Evolutionary conservation across 2,113 vertebrate genomes (phyloP).

Genomic region (Anser cygnoides): DNA sequence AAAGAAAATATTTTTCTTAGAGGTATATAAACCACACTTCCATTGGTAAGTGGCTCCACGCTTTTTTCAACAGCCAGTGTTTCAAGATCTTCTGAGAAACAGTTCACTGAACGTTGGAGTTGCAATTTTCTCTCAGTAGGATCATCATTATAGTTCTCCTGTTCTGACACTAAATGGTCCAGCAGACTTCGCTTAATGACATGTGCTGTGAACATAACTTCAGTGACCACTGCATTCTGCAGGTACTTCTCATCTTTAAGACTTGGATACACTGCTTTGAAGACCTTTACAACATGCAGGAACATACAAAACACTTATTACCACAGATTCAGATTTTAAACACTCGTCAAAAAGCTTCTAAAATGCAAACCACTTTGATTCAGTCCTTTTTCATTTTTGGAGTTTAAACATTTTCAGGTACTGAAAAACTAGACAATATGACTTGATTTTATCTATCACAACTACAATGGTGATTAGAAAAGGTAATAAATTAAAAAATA

Average conservation of each 20-base stretch:
- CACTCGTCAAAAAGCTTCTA: background rate
- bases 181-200: conserved; percentile 72
- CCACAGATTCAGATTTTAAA: background rate
- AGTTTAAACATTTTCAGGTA: background rate
- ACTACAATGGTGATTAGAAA: background rate
- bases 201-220: conserved; percentile 80
- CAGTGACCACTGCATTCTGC: conserved; percentile 76
- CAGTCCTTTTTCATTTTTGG: background rate
- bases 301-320: background rate
- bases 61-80: conserved; percentile 4
- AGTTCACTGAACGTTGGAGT: background rate
- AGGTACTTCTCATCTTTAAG: conserved; percentile 87
- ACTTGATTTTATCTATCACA: background rate
- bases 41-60: conserved; percentile 59
- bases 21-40: conserved; percentile 78
- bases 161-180: background rate
- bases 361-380: background rate
- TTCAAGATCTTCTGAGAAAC: background rate
- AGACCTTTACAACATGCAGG: conserved; percentile 77
- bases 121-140: background rate
- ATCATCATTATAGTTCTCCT: background rate
- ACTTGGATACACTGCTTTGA: conserved; percentile 88
- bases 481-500: background rate
- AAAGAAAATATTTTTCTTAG: conserved; percentile 80
- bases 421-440: background rate